These are phyloP conservation scores for Rhinolophus sinicus DNA, from an alignment of 2,113 vertebrate species.

Conservation along the genomic window DNA sequence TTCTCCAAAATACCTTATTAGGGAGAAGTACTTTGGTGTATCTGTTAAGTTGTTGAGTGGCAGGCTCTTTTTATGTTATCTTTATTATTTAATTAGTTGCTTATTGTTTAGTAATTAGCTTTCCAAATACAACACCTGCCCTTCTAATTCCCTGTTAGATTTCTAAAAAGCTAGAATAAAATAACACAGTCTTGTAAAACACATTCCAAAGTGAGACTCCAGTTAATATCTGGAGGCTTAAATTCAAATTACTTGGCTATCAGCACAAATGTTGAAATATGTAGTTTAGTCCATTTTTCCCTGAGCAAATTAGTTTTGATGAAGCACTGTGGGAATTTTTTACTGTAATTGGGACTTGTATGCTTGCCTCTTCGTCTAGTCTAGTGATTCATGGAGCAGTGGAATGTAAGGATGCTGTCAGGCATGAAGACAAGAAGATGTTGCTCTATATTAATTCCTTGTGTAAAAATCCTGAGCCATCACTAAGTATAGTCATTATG, in stretches of 20 bases:
- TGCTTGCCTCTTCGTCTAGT: neutral
- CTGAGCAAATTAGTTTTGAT: neutral
- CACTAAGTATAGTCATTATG: neutral
- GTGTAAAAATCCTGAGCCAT: neutral
- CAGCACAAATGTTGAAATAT: neutral
- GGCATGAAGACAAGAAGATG: neutral
- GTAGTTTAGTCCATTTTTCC: neutral
- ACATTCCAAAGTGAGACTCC: neutral
- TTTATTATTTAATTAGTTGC: constrained; percentile 1
- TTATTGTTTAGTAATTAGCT: neutral
- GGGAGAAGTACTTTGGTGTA: neutral
- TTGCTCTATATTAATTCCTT: neutral
- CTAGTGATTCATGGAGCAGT: neutral
- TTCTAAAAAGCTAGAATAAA: neutral
- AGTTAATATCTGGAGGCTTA: neutral
- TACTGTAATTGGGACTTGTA: neutral
- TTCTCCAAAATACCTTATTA: neutral
- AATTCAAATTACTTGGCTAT: neutral
- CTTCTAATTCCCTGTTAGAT: neutral
- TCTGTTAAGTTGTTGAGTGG: neutral
- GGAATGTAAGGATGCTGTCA: neutral
- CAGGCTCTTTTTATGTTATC: neutral
- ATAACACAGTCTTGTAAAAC: neutral
- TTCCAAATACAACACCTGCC: neutral
- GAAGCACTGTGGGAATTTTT: neutral